Conservation (phyloP, 2,113 vertebrate species). For the Opisthocomus hoazin region DNA sequence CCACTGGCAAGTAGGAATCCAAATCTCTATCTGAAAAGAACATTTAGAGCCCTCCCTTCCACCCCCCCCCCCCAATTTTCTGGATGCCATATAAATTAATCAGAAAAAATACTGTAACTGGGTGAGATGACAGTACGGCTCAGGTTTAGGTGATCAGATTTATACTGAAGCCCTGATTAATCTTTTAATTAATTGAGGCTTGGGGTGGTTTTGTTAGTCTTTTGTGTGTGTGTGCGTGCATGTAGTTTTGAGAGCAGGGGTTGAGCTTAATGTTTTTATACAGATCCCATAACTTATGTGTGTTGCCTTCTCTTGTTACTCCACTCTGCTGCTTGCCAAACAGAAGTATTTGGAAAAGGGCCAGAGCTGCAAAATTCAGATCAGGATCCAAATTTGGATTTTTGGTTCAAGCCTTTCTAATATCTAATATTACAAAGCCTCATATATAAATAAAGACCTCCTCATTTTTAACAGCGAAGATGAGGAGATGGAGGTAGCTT, state of each 20-base stretch:
- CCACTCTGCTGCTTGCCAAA: conserved; percentile 17
- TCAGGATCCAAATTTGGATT: conserved; percentile 48
- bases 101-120: background rate
- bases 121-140: background rate
- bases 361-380: conserved; percentile 56
- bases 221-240: background rate
- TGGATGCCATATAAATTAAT: background rate
- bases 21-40: background rate
- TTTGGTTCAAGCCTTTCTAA: conserved; percentile 44
- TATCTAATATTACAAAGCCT: conserved; percentile 12
- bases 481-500: background rate
- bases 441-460: background rate
- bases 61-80: background rate
- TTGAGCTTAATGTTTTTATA: conserved; percentile 47
- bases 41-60: background rate
- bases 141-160: background rate
- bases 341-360: conserved; percentile 55
- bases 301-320: conserved; percentile 60
- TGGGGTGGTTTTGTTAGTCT: background rate
- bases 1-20: background rate
- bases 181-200: background rate
- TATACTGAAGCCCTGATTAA: background rate
- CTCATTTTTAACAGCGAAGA: background rate
- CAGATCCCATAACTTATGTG: conserved; percentile 35
- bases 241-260: background rate